A percentile compares a stretch with the other conserved stretches of the same genome.
These are phyloP conservation scores for Notolabrus celidotus DNA, from an alignment of 2,797 vertebrate species.

Conservation along the genomic window DNA sequence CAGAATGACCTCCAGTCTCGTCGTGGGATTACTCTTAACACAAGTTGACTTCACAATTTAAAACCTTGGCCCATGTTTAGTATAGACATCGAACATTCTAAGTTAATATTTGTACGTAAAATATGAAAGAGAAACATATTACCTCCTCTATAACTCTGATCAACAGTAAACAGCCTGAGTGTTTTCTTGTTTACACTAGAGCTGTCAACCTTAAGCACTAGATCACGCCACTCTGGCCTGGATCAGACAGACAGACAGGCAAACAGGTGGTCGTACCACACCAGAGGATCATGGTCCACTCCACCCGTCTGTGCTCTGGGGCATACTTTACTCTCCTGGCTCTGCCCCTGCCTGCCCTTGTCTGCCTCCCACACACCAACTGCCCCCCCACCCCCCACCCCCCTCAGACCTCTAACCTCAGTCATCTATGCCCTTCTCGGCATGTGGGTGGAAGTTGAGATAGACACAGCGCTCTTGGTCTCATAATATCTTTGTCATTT, in stretches of 20 bases:
- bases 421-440: constrained; percentile 73
- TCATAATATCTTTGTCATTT: background rate
- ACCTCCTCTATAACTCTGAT: constrained; percentile 21
- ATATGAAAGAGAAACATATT: no score
- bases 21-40: no score
- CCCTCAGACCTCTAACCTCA: constrained; percentile 76
- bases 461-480: constrained; percentile 32
- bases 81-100: no score
- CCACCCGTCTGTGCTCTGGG: constrained; percentile 65
- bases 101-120: no score
- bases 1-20: no score
- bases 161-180: constrained; percentile 22
- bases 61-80: no score
- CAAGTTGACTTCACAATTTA: no score
- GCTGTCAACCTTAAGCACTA: constrained; percentile 58
- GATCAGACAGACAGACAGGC: constrained; percentile 71
- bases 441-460: constrained; percentile 58
- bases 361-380: constrained; percentile 73
- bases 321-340: constrained; percentile 74
- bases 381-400: constrained; percentile 47
- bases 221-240: constrained; percentile 52
- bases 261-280: constrained; percentile 78
- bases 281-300: constrained; percentile 69
- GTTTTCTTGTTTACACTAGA: constrained; percentile 44
- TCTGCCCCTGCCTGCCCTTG: constrained; percentile 77